These are phyloP conservation scores for Mixornis gularis DNA, from an alignment of 2,113 vertebrate genomes.

Conservation along the genomic window DNA sequence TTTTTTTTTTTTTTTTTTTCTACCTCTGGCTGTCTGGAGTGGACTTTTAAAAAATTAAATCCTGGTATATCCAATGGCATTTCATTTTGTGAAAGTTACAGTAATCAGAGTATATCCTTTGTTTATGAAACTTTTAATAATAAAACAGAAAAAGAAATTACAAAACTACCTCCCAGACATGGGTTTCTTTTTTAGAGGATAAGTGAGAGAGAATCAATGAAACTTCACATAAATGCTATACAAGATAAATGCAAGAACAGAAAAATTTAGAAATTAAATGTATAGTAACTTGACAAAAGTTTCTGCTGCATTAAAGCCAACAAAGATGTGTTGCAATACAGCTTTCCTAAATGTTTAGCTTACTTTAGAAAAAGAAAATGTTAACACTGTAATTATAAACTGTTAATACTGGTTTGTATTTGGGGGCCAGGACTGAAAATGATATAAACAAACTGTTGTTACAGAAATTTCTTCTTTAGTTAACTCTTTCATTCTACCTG, in stretches of 20 bases:
- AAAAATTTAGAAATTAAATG: conserved; percentile 1
- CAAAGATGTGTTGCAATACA: conserved; percentile 65
- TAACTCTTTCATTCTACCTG: conserved; percentile 55
- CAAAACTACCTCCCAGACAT: neutral
- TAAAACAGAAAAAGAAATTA: neutral
- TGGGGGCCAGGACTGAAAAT: conserved; percentile 67
- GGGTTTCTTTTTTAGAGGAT: neutral
- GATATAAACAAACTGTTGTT: conserved; percentile 72
- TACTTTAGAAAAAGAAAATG: conserved; percentile 70
- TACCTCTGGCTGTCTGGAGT: neutral
- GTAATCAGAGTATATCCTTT: neutral
- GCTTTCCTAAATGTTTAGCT: conserved; percentile 69
- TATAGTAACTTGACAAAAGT: conserved; percentile 19
- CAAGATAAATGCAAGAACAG: neutral
- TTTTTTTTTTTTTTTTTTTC: neutral
- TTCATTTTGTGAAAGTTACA: neutral
- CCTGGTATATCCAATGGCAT: neutral
- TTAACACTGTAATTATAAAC: conserved; percentile 74
- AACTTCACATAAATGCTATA: neutral
- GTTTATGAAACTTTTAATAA: neutral
- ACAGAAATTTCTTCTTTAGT: conserved; percentile 55
- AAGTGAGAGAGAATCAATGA: neutral
- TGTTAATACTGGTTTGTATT: conserved; percentile 69
- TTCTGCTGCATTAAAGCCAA: conserved; percentile 44
- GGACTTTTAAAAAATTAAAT: neutral